phyloP scores from a whole-genome alignment of 1,140 invertebrate species.

The Matsumurasca onukii region DNA sequence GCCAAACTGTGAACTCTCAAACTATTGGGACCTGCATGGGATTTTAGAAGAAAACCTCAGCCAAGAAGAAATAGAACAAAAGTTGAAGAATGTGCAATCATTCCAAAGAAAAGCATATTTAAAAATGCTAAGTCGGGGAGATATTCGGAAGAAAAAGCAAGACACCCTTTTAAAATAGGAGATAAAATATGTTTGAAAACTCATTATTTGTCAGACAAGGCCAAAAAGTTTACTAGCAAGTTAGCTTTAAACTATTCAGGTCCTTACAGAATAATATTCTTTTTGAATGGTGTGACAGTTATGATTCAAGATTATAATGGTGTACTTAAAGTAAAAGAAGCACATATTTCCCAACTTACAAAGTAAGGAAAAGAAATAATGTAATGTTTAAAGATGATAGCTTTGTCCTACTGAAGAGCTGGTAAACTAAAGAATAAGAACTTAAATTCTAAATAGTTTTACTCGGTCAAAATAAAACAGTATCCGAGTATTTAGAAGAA shows the following conservation, averaged over 20 bases:
- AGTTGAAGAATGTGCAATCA: not conserved
- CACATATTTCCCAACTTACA: constrained; percentile 1
- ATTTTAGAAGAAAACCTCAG: not conserved
- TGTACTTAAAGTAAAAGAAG: not conserved
- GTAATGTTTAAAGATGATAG: too few species aligned
- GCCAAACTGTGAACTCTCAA: constrained; percentile 9
- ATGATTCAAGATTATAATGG: not conserved
- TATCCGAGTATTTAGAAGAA: too few species aligned
- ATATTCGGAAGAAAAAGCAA: constrained; percentile 11
- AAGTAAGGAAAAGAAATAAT: constrained; percentile 13
- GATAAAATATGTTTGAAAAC: constrained; percentile 3
- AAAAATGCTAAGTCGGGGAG: constrained; percentile 13
- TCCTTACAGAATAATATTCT: too few species aligned
- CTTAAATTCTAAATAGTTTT: too few species aligned
- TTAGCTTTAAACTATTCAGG: too few species aligned
- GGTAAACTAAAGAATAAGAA: too few species aligned
- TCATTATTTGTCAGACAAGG: constrained; percentile 11
- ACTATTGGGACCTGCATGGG: too few species aligned
- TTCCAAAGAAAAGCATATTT: constrained; percentile 11
- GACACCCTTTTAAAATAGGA: not conserved
- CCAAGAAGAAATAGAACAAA: not conserved
- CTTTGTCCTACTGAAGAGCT: too few species aligned
- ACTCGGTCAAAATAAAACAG: too few species aligned
- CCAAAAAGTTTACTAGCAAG: constrained; percentile 5
- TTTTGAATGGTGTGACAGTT: constrained; percentile 1